A percentile compares a stretch with the other conserved stretches of the same genome.
phyloP scores from a whole-genome alignment of 1,140 invertebrate genomes.

The Neotoxoptera formosana region DNA sequence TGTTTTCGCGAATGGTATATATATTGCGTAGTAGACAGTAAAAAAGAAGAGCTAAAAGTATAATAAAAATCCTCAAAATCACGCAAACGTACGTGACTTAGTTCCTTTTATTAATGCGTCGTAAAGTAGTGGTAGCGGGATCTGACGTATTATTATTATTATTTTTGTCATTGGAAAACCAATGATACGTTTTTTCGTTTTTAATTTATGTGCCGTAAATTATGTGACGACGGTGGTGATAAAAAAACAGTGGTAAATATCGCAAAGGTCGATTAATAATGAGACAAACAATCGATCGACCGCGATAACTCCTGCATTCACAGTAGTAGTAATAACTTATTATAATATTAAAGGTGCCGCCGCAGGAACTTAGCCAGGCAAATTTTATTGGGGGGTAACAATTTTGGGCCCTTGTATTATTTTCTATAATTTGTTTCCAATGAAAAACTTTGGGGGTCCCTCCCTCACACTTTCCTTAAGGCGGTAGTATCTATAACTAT shows the following conservation, averaged over 20 bases:
- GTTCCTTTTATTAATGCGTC: neutral
- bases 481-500: no score
- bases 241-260: neutral
- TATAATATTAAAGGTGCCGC: neutral
- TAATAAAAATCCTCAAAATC: neutral
- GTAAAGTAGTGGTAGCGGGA: neutral
- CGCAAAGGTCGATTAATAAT: neutral
- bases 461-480: no score
- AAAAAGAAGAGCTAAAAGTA: neutral
- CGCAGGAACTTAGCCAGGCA: no score
- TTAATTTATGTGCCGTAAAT: neutral
- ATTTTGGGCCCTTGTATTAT: no score
- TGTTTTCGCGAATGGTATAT: neutral
- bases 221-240: neutral
- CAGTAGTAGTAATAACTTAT: neutral
- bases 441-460: no score
- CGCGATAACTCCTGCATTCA: neutral
- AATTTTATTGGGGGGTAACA: no score
- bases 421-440: no score
- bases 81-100: slow-evolving; percentile 1
- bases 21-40: neutral
- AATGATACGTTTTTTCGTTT: neutral
- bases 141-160: neutral
- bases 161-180: neutral
- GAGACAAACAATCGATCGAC: neutral